Conservation (phyloP, 2,888 invertebrate genomes). For the Heliothis peltigera region DNA sequence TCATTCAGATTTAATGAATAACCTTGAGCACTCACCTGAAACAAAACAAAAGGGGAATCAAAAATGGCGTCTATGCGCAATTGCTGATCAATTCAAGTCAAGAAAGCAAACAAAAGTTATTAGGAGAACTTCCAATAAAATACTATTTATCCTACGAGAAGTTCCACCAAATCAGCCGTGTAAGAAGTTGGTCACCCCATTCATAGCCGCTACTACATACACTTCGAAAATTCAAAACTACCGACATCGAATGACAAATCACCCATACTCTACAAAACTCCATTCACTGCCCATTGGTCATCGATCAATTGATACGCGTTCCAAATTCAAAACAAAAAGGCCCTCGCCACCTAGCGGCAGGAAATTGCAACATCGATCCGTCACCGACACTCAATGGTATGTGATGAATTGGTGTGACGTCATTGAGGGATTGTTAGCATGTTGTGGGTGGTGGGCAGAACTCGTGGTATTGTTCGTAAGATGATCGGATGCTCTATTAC, state of each 20-base stretch:
- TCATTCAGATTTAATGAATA: too few relatives aligned
- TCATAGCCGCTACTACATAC: too few relatives aligned
- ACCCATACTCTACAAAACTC: conserved; percentile 14
- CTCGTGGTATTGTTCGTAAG: conserved; percentile 9
- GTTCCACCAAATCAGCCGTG: not conserved
- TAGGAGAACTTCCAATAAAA: too few relatives aligned
- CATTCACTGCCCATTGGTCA: conserved; percentile 25
- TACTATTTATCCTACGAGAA: too few relatives aligned
- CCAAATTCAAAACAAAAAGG: conserved; percentile 55
- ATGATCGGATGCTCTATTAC: not conserved
- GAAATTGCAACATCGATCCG: conserved; percentile 64
- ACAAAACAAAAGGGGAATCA: conserved; percentile 28
- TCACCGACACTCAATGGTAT: conserved; percentile 39
- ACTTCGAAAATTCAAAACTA: not conserved
- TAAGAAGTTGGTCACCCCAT: not conserved
- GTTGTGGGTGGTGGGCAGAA: conserved; percentile 20
- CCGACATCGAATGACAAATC: conserved; percentile 24
- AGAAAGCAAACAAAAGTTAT: too few relatives aligned
- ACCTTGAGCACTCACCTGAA: conserved; percentile 44
- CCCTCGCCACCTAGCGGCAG: conserved; percentile 54
- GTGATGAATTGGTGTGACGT: conserved; percentile 54
- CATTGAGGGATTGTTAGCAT: conserved; percentile 35
- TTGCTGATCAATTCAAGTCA: too few relatives aligned
- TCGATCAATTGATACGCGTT: conserved; percentile 54
- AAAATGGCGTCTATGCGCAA: not conserved